Evolutionary conservation across 2,797 vertebrate genomes (phyloP), one percentile per base, ranked within the genome.

Genomic region (Anas flavirostris): DNA sequence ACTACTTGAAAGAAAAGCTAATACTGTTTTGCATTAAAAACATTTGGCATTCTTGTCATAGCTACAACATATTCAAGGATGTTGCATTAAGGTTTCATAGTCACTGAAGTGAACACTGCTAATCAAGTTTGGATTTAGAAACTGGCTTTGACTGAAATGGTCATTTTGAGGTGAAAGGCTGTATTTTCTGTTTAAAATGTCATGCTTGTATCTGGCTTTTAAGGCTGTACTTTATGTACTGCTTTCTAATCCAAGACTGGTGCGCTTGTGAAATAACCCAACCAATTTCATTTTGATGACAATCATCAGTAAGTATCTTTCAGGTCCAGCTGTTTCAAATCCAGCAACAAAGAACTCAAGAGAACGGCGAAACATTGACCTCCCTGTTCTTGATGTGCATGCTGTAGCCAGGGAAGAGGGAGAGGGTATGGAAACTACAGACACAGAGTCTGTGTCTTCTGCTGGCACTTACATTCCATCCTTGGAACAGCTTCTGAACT

Each of bases 351-450:
- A 99, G 96, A 95, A 77, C 33, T 95, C 97, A 75, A 72, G 96
- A 44, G 99, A 99, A 91, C 97, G 98, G 63, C 98, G 97, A 83
- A 97, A 82, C 46, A 26, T 96, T 25, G 98, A 99, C 72, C 95
- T 98, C 68, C 97, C 97, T 16, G 93, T 98, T 55, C 94, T 98
- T 5, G 99, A 99, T 73, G 97, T 99, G 82, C 98, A 99, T 62
- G 96, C 98, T 41, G 97, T 98, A 87, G 98, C 98, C 50, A 98
- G 99, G 74, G 99, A 99, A 88, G 99, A 99, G 75, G 99, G 99
- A 2, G 99, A 99, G 90, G 99, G 99, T 11, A 99, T 99, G 99
- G 99, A 99, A 96, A 99, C 98, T n/a, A 98, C 98, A 0, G 99
- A 99, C 92, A 98, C 97, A 0, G 99, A 99, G 90, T 98, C 98